phyloP scores from a whole-genome alignment of 2,113 vertebrate species.

The Anser brachyrhynchus region DNA sequence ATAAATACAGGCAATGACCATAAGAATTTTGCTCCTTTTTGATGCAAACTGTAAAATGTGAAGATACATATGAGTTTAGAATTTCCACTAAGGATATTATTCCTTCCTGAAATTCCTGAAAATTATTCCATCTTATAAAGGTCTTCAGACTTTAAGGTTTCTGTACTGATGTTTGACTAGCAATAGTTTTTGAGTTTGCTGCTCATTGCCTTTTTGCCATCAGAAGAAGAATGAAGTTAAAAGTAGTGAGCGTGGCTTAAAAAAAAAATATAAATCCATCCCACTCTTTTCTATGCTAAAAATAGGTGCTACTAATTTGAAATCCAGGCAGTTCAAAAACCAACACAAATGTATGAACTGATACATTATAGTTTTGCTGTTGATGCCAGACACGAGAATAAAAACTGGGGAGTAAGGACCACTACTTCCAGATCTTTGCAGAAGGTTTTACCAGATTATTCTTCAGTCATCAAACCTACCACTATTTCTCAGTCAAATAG shows the following conservation, averaged over 20 bases:
- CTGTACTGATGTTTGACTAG: neutral
- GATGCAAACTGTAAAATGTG: neutral
- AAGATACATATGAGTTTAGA: neutral
- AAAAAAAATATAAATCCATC: neutral
- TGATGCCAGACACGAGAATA: neutral
- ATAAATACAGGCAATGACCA: neutral
- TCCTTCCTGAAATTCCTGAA: neutral
- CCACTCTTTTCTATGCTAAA: neutral
- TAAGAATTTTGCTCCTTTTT: neutral
- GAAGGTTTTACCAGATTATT: neutral
- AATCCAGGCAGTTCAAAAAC: neutral
- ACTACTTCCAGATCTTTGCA: neutral
- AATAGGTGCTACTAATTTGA: neutral
- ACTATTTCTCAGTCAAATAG: neutral
- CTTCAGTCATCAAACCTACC: neutral
- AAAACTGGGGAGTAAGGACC: neutral
- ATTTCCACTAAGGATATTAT: neutral
- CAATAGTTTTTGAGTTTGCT: neutral
- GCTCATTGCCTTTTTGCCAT: neutral
- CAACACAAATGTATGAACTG: neutral
- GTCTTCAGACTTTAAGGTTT: neutral
- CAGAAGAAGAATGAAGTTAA: neutral
- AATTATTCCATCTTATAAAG: neutral
- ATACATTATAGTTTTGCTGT: neutral
- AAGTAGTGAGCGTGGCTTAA: rapidly evolving